These are phyloP conservation scores for Dipodomys ordii DNA, from an alignment of 2,113 vertebrate species.

Conservation along the genomic window DNA sequence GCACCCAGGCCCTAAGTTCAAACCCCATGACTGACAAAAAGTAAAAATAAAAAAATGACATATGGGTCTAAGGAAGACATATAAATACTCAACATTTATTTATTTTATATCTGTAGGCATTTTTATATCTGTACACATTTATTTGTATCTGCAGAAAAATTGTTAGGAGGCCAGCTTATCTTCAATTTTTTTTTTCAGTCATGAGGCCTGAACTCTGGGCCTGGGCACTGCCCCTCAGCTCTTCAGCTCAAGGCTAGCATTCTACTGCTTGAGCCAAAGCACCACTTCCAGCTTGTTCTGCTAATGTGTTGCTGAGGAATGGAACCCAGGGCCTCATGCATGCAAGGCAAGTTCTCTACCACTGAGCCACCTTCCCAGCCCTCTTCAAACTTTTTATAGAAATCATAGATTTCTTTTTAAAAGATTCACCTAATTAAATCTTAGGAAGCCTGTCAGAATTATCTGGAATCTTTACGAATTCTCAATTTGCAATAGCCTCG, in stretches of 20 bases:
- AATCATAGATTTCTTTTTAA: constrained; percentile 34
- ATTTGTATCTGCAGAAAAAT: too few relatives aligned
- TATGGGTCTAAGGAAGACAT: not conserved
- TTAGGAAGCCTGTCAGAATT: constrained; percentile 52
- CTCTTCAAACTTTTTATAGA: constrained; percentile 30
- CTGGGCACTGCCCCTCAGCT: too few relatives aligned
- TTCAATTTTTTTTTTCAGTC: not conserved
- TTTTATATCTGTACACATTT: too few relatives aligned
- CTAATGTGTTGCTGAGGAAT: too few relatives aligned
- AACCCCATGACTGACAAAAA: not conserved
- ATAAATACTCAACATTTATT: not conserved
- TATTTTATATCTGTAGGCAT: not conserved
- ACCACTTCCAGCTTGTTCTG: too few relatives aligned
- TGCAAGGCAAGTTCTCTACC: too few relatives aligned
- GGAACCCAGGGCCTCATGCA: too few relatives aligned
- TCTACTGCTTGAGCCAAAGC: too few relatives aligned
- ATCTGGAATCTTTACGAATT: constrained; percentile 51
- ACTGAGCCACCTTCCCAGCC: too few relatives aligned
- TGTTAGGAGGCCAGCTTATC: not conserved
- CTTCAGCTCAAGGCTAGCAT: too few relatives aligned
- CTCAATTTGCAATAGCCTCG: not conserved
- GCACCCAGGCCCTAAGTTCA: too few relatives aligned
- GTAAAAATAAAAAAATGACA: not conserved
- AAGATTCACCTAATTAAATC: constrained; percentile 5
- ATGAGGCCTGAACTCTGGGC: too few relatives aligned